Conservation (phyloP, 2,113 vertebrate genomes). For the Macheiramphus alcinus region DNA sequence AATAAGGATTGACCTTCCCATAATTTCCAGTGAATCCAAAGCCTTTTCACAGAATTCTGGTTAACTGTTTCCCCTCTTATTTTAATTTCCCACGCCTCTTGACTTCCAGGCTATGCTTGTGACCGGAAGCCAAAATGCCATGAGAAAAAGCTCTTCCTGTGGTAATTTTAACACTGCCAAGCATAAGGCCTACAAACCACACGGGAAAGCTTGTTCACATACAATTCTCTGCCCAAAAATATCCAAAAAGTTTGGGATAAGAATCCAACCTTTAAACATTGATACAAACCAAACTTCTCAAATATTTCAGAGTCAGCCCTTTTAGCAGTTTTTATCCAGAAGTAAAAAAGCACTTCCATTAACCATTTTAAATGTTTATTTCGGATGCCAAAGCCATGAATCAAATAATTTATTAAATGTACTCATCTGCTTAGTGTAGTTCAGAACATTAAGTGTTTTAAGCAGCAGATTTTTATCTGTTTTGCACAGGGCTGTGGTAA, state of each 20-base stretch:
- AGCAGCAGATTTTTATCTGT: not conserved
- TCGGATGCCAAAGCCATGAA: not conserved
- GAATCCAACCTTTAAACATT: conserved; percentile 28
- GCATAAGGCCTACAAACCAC: conserved; percentile 63
- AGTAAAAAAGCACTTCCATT: not conserved
- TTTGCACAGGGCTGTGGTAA: not conserved
- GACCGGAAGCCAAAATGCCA: conserved; percentile 71
- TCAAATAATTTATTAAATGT: not conserved
- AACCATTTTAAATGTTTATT: not conserved
- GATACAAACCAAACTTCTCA: conserved; percentile 35
- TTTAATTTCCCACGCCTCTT: conserved; percentile 70
- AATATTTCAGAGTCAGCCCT: conserved; percentile 40
- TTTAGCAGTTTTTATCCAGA: conserved; percentile 14
- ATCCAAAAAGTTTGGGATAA: conserved; percentile 66
- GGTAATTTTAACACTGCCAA: conserved; percentile 58
- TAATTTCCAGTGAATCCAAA: conserved; percentile 64
- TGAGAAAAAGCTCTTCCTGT: conserved; percentile 73
- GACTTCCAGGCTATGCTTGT: conserved; percentile 64
- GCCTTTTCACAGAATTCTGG: conserved; percentile 61
- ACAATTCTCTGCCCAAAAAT: conserved; percentile 52
- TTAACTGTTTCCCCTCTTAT: conserved; percentile 66
- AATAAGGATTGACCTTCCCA: conserved; percentile 54
- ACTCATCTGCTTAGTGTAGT: not conserved
- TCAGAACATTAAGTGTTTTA: not conserved
- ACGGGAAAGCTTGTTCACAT: conserved; percentile 59